Base-by-base conservation (phyloP, 1,140 invertebrate genomes). In the Calephelis virginiensis region DNA sequence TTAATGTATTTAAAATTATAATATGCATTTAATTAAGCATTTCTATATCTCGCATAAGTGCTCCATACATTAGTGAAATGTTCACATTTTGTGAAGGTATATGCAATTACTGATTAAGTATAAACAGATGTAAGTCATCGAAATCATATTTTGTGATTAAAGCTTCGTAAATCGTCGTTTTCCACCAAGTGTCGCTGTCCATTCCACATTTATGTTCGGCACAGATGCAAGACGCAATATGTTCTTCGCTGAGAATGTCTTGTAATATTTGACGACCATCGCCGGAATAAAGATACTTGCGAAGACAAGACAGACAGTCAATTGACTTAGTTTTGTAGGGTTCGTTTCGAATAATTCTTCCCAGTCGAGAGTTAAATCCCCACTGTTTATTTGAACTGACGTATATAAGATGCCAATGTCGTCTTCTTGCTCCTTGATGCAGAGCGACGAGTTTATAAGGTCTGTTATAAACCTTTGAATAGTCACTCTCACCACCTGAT, bases 241-340 rank as follows among this genome's bases (percentile, higher is more conserved):
- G 37, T 61, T 64, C 48, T 13, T 61, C 61, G 46, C 38, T 43
- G 70, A 75, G 71, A 75, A 73, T 56, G 10, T 75, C 63, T 40
- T 40, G 38, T 40, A 40, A 40, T 40, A 40, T 7, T 40, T 40
- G 38, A 40, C 38, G 4, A 40, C 48, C 63, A 45, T 53, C 11
- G 49, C 49, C 49, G 14, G 3, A 50, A 50, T 50, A 50, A 50
- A 50, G 8, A 49, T 68, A 68, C 66, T 68, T 40, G 40, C 61
- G 66, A 63, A 68, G 6, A 68, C 61, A 68, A 68, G 48, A 11
- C 14, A 68, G 38, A 43, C 61, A 68, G 61, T 59, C 48, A 68
- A 63, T 47, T 8, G 14, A 53, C 61, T 38, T 53, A 63, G 50
- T 68, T 63, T 68, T 68, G 61, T 68, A 63, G 38, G 37, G 28